Base-by-base conservation (phyloP, 2,113 vertebrate genomes). In the Xiphophorus hellerii region DNA sequence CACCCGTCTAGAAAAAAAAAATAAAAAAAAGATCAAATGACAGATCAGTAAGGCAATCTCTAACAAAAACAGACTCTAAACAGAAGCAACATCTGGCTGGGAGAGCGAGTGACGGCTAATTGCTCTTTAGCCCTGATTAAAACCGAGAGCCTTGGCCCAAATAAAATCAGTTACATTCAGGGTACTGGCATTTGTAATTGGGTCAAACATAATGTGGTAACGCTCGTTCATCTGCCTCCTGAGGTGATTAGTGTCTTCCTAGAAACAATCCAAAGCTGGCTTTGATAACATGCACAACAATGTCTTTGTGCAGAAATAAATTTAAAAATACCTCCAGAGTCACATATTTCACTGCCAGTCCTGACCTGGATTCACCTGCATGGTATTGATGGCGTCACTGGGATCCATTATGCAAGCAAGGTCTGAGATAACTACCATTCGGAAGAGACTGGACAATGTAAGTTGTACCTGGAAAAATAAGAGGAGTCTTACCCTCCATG, bases 1-100 rank as follows among this genome's bases (percentile, higher is more conserved):
- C 92, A 93, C 92, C 62, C 94, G 93, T 71, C 95, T 97, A 37
- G 83, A 71, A 13, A 87, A 73, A 54, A 54, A 25, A 66, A 83
- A 69, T 82, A 42, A 81, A 44, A 71, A 61, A 69, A 73, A 48
- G 86, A 29, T 22, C 29, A 25, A 42, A 20, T 27, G 25, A 42
- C 84, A 82, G 62, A 51, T 48, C 73, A 75, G 54, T 54, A 44
- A 33, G 60, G 66, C 54, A 73, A 72, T 87, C 67, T 80, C 75
- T 29, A 81, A 73, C 35, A 81, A 73, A 28, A 74, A 64, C 42
- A 84, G 60, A 64, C 39, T 37, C 22, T 8, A 80, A 74, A 39
- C 42, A 69, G 66, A 33, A 3, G 15, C 37, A 74, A 87, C 88
- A 92, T 88, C 85, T 90, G 90, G 71, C 76, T n/a, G 9, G 69